Base-by-base conservation (phyloP, 2,797 vertebrate species). In the Lepus townsendii region DNA sequence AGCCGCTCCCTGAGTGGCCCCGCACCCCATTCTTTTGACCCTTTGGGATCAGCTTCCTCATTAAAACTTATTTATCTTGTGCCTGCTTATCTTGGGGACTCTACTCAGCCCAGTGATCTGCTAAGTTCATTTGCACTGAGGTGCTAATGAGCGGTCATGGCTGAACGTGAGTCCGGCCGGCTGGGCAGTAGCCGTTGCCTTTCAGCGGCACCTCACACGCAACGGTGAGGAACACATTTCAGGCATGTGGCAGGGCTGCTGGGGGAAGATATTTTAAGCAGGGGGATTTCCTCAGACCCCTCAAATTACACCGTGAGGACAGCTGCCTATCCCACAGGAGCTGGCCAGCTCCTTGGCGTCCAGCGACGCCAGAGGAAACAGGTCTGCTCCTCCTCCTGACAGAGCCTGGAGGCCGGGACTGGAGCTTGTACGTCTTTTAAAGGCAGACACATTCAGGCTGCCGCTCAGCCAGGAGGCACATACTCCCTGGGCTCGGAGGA, bases 221-320 rank as follows among this genome's bases (percentile, higher is more conserved):
- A 50, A 85, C 12, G 11, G 76, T n/a, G 86, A 79, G 68, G 32
- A 87, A 88, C 72, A 60, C 63, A 60, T 93, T 91, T 86, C 27
- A 93, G 79, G 79, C 95, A 89, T 88, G 72, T 38, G 57, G 26
- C 57, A 65, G 50, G 50, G 75, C 72, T 71, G 71, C 42, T 52
- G 52, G n/a, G 42, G 80, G 63, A 78, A 95, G 96, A 91, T 95
- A 96, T 97, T 95, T 96, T 97, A 95, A 95, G 96, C 91, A 95
- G 91, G 97, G 94, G 96, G 93, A 96, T 95, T 97, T 96, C 97
- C 96, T 97, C 94, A 90, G 82, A 65, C 83, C 95, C 96, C 93
- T 96, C 83, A 85, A 90, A 95, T 97, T 87, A 95, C 96, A 97
- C 89, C 47, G 69, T 19, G 93, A 35, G 91, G 91, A 97, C 94